phyloP scores from a whole-genome alignment of 2,113 vertebrate species.

The Pionites leucogaster region DNA sequence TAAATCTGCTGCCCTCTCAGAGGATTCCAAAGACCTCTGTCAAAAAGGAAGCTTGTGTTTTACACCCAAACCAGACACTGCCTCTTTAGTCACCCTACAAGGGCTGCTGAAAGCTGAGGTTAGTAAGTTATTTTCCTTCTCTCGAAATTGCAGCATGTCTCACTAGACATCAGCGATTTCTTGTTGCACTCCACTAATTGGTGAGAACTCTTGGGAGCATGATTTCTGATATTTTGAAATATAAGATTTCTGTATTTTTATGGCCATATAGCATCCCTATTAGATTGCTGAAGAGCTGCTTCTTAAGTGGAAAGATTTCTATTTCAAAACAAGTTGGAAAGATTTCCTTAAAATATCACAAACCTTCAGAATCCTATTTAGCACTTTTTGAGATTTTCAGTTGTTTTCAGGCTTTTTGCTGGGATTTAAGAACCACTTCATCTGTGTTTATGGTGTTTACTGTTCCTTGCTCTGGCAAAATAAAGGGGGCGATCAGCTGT shows the following conservation, averaged over 20 bases:
- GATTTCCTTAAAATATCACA: not conserved
- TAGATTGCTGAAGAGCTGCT: not conserved
- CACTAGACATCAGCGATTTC: not conserved
- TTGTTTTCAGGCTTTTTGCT: not conserved
- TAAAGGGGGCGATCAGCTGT: not conserved
- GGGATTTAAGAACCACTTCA: not conserved
- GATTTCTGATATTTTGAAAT: not conserved
- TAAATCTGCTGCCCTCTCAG: not conserved
- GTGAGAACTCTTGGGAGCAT: not conserved
- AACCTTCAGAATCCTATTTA: not conserved
- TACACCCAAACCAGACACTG: not conserved
- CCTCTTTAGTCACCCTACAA: not conserved
- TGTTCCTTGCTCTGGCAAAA: not conserved
- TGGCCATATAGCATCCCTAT: not conserved
- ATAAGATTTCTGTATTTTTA: not conserved
- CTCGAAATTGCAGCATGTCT: not conserved
- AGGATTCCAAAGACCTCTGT: not conserved
- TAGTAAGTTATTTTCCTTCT: not conserved
- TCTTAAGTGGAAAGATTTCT: not conserved
- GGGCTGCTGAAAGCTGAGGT: not conserved
- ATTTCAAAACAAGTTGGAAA: not conserved
- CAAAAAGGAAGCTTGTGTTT: not conserved
- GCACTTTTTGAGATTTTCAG: not conserved
- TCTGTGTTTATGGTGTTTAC: not conserved
- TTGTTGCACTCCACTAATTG: not conserved